phyloP scores from a whole-genome alignment of 2,888 invertebrate genomes.

The Stenodema calcarata region DNA sequence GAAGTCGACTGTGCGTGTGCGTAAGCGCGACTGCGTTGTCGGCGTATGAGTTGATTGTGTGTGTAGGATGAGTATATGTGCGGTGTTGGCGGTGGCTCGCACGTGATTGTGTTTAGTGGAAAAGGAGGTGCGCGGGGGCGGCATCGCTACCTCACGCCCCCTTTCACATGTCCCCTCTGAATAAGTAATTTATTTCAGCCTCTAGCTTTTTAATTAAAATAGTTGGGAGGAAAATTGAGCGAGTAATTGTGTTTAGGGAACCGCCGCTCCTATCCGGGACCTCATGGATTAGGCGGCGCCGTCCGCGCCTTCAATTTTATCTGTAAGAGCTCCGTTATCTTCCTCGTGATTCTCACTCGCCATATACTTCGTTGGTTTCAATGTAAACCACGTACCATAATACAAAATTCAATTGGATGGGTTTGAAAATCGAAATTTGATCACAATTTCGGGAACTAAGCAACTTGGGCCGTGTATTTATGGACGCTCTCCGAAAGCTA shows the following conservation, averaged over 20 bases:
- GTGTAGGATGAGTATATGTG: neutral
- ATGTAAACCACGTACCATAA: neutral
- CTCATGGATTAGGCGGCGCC: conserved; percentile 5
- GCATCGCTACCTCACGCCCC: neutral
- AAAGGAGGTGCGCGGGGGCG: neutral
- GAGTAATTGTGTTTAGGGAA: conserved; percentile 41
- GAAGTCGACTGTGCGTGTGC: neutral
- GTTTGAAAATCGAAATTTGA: too few relatives aligned
- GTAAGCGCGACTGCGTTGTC: neutral
- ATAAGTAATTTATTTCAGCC: conserved; percentile 44
- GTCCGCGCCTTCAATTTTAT: conserved; percentile 1
- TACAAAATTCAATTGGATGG: too few relatives aligned
- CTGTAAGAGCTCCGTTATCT: neutral
- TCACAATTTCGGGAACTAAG: too few relatives aligned
- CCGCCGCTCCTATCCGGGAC: neutral
- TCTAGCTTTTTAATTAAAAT: conserved; percentile 47
- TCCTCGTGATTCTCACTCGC: neutral
- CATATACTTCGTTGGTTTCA: neutral
- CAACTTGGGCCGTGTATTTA: too few relatives aligned
- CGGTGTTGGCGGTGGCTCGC: neutral
- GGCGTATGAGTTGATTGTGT: neutral
- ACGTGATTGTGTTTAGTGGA: conserved; percentile 6
- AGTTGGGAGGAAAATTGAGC: conserved; percentile 38
- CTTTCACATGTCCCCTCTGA: conserved; percentile 21
- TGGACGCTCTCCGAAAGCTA: too few relatives aligned